These are phyloP conservation scores for Lochmaea capreae DNA, from an alignment of 2,888 invertebrate species.

Conservation along the genomic window DNA sequence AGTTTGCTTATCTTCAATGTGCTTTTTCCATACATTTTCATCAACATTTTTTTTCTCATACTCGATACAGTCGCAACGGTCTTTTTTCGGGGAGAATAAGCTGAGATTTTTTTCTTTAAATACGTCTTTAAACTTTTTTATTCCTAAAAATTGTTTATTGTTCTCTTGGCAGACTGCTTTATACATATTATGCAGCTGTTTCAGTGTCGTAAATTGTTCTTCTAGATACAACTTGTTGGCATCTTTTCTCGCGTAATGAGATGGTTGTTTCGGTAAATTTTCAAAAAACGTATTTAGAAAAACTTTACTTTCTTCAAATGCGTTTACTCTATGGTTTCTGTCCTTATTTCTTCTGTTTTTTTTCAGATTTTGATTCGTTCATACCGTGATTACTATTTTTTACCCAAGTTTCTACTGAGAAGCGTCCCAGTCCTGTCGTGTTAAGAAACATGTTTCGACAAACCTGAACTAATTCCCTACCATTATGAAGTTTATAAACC, in stretches of 20 bases:
- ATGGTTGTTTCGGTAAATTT: slow-evolving; percentile 48
- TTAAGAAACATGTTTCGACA: slow-evolving; percentile 21
- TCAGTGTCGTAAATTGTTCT: slow-evolving; percentile 26
- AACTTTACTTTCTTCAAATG: neutral
- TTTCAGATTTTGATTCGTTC: slow-evolving; percentile 12
- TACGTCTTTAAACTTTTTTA: neutral
- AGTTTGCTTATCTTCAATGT: slow-evolving; percentile 33
- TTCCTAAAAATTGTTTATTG: neutral
- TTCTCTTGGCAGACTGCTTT: slow-evolving; percentile 8
- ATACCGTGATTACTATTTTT: neutral
- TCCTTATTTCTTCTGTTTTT: slow-evolving; percentile 1
- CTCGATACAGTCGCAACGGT: slow-evolving; percentile 34
- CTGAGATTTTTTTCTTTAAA: slow-evolving; percentile 27
- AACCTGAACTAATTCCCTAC: slow-evolving; percentile 18
- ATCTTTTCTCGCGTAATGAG: slow-evolving; percentile 48
- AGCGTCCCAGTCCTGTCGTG: slow-evolving; percentile 16
- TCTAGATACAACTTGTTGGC: slow-evolving; percentile 49
- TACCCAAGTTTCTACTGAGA: neutral
- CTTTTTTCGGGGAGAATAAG: slow-evolving; percentile 37
- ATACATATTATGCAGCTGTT: slow-evolving; percentile 24
- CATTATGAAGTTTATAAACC: slow-evolving; percentile 24
- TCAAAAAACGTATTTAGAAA: slow-evolving; percentile 39
- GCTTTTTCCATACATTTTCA: slow-evolving; percentile 30
- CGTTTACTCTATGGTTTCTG: neutral
- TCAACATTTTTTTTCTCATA: slow-evolving; percentile 32